Evolutionary conservation across 2,797 vertebrate species (phyloP), one percentile per base, ranked within the genome.

Genomic region (Manis javanica): DNA sequence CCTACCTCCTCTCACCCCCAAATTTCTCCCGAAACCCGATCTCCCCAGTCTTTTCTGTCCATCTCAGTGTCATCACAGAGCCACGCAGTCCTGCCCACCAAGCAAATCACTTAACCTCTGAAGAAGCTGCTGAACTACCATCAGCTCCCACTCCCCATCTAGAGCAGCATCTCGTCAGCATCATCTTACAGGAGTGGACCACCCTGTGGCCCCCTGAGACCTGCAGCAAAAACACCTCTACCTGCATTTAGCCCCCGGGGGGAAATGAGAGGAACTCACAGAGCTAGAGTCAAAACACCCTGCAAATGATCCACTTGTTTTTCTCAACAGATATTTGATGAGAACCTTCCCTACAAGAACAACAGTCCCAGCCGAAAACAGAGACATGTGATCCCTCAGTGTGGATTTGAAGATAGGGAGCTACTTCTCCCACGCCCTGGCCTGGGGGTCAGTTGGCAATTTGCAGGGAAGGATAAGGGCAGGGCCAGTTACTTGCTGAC

Each of bases 401-500:
- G 15, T 81, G n/a, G 55, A 66, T 74, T 82, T 37, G 34, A 95
- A 95, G 81, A 61, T 7, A 46, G 29, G 39, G 69, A 82, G 53
- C 37, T 19, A 2, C 46, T 95, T 61, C 87, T 63, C 42, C 74
- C 86, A 61, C 24, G 18, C 39, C 34, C 83, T 72, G 87, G 42
- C 37, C 64, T 55, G 18, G 86, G 86, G 46, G 72, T 91, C 86
- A 53, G 29, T 69, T 68, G 68, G 86, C 83, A 64, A 49, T 89
- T 92, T 85, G 3, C 24, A n/a, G 8, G 63, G 55, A 88, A 69
- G 49, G 75, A 66, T 75, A 63, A n/a, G n/a, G 23, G 59, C 39
- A 69, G 34, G 46, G n/a, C 78, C 66, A 71, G 72, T 68, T 81
- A n/a, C 74, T 84, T 84, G 63, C 63, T 96, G 85, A 7, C 87